Base-by-base conservation (phyloP, 2,888 invertebrate species). In the Drosophila formosana region DNA sequence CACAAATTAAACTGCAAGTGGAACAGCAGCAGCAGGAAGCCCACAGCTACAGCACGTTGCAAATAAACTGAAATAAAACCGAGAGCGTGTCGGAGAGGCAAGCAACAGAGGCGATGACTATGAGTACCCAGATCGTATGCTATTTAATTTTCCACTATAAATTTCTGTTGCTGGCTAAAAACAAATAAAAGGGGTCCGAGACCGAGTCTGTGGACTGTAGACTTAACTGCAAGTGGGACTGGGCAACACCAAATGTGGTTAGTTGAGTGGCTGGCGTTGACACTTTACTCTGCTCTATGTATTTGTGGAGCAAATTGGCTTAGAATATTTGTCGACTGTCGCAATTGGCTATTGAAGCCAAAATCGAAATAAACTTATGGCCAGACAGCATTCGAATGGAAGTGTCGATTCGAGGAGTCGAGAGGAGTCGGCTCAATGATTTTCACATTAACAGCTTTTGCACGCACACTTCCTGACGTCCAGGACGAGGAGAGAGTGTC, bases 1-100 rank as follows among this genome's bases (percentile, higher is more conserved):
- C 82, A 85, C 88, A 86, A 86, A 89, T 86, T 85, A 86, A 86
- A 89, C 88, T 89, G 76, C 88, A 87, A 78, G 69, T 75, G 72
- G 66, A 61, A 65, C 52, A 61, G 66, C 52, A 61, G 49, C 53
- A 41, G 39, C 26, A 37, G 56, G 30, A 55, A 46, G 25, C 13
- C 56, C 34, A 47, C 37, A 45, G 41, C 37, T n/a, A 37, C 51
- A 46, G 45, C 72, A 39, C 39, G 64, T 32, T 61, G 62, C 66
- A 69, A 71, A 84, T 64, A 67, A 73, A 80, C 68, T 71, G 46
- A 73, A 74, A 78, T 68, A 75, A 73, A 75, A 80, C 58, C 2
- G 37, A 18, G 43, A 18, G 3, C 3, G 37, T 37, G 7, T 26
- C 8, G 32, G 7, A 45, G 7, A 30, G 37, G 41, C 11, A 30